These are phyloP conservation scores for Netelia inedita DNA, from an alignment of 2,888 invertebrate genomes.

Conservation along the genomic window DNA sequence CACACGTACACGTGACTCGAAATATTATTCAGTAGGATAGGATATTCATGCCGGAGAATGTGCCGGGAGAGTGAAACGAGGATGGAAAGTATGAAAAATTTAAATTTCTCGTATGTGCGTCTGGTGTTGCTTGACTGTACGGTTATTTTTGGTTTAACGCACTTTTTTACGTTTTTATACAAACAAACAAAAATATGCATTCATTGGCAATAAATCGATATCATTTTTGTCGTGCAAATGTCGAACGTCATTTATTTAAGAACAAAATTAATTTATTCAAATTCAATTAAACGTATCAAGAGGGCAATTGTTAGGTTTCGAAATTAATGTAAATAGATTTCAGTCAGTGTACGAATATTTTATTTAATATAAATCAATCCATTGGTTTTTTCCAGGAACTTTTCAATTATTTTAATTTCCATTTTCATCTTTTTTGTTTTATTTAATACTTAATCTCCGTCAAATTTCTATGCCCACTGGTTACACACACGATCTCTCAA, in stretches of 20 bases:
- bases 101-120: slow-evolving; percentile 21
- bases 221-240: not conserved
- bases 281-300: not conserved
- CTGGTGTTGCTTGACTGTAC: not conserved
- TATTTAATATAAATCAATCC: not conserved
- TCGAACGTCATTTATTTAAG: not conserved
- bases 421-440: too few relatives aligned
- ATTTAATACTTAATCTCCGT: too few relatives aligned
- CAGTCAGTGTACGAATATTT: not conserved
- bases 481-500: too few relatives aligned
- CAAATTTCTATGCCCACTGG: too few relatives aligned
- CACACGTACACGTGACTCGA: slow-evolving; percentile 36
- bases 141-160: not conserved
- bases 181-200: not conserved
- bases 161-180: not conserved
- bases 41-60: slow-evolving; percentile 53
- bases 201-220: not conserved
- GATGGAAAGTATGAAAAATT: slow-evolving; percentile 43
- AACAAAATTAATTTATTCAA: not conserved
- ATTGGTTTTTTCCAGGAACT: too few relatives aligned
- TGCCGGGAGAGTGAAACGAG: slow-evolving; percentile 41
- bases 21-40: slow-evolving; percentile 70
- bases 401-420: too few relatives aligned
- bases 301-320: too few relatives aligned
- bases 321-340: too few relatives aligned